A percentile compares a stretch with the other conserved stretches of the same genome.
These are phyloP conservation scores for Hemichromis elongatus DNA, from an alignment of 2,113 vertebrate genomes.

Conservation along the genomic window DNA sequence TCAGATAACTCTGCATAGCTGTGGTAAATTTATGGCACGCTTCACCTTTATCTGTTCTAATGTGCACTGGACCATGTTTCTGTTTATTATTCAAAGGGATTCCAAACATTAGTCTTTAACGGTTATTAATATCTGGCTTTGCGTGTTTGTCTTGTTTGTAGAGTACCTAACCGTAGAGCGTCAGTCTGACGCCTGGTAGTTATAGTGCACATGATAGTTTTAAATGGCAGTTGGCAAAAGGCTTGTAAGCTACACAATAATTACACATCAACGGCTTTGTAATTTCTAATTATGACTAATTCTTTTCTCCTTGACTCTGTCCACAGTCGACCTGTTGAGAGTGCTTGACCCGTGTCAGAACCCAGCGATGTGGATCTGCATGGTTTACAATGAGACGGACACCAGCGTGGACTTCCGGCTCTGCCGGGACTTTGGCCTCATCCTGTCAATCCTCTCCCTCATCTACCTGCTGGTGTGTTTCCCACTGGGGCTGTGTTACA, in stretches of 20 bases:
- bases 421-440: conserved; percentile 87
- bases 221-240: neutral
- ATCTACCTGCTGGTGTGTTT: conserved; percentile 92
- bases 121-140: neutral
- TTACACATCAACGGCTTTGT: neutral
- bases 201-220: too few species aligned
- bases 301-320: neutral
- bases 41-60: neutral
- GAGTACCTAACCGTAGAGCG: neutral
- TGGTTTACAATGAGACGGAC: conserved; percentile 80
- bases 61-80: neutral
- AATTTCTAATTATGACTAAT: neutral
- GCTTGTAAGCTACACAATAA: too few species aligned
- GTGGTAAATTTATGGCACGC: neutral
- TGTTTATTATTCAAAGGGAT: neutral
- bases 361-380: conserved; percentile 93
- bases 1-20: neutral
- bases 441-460: conserved; percentile 84
- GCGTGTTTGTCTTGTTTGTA: neutral
- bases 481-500: conserved; percentile 90
- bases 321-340: conserved; percentile 75
- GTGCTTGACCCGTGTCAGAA: conserved; percentile 42
- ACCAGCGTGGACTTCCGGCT: conserved; percentile 76
- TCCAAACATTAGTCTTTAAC: neutral
- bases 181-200: too few species aligned